Base-by-base conservation (phyloP, 2,113 vertebrate species). In the Collichthys lucidus region DNA sequence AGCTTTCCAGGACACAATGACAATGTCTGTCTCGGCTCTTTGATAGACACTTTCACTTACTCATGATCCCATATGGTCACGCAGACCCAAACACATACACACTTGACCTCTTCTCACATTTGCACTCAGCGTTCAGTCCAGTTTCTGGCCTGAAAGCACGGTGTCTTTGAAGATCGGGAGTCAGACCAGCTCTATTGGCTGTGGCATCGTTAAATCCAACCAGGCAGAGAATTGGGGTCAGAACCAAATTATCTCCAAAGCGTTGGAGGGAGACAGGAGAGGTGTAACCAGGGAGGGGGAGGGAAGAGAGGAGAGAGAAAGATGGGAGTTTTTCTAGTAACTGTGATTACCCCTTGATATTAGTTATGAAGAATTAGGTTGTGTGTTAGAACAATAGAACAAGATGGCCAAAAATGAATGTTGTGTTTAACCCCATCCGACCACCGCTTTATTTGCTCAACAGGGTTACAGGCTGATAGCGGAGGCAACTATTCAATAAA, bases 241-340 rank as follows among this genome's bases (percentile, higher is more conserved):
- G 83, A 82, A 73, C 76, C 85, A 92, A 88, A 92, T 92, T 86
- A 91, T 82, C 67, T 80, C 64, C 65, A 53, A 88, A 74, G 86
- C 68, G 79, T 84, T 74, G 74, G 69, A 85, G 81, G 72, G 67
- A 78, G 79, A 77, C 56, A 49, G 74, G 62, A 65, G 77, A 81
- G 74, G 35, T 40, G 8, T 40, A 40, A 64, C 79, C 22, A 55
- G 84, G 71, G 65, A 88, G 82, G 60, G 61, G 22, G 68, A 61
- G 55, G 52, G 31, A 31, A 53, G 44, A 9, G 50, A 78, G 50
- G 44, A 14, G 26, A 44, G 44, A 49, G 59, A 15, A 19, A 53
- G 40, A 63, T 10, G 26, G 64, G 17, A 46, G 46, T 11, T 55
- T 31, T 62, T 3, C 52, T 26, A 15, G 14, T 61, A 42, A 75